Evolutionary conservation across 2,888 invertebrate species (phyloP).

Genomic region (Sylvicola cinctus): DNA sequence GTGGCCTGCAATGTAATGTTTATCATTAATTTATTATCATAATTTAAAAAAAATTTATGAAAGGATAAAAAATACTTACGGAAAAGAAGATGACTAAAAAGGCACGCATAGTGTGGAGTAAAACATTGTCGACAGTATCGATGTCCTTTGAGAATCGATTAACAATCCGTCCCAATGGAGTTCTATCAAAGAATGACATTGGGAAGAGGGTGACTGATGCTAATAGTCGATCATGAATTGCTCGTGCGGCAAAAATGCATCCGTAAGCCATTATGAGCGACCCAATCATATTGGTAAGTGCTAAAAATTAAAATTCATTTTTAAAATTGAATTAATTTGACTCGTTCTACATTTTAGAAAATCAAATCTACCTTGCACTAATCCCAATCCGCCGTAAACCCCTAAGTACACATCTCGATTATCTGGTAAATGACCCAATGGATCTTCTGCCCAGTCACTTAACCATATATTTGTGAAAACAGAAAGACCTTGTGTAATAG

Average conservation of each 20-base stretch:
- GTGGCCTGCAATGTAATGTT: too few species aligned
- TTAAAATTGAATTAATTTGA: too few species aligned
- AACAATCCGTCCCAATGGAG: conserved; percentile 53
- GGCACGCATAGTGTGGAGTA: conserved; percentile 25
- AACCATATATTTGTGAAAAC: conserved; percentile 79
- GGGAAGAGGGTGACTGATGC: conserved; percentile 41
- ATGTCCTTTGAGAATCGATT: conserved; percentile 43
- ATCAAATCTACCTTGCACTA: conserved; percentile 67
- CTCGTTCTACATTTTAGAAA: too few species aligned
- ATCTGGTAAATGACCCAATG: conserved; percentile 30
- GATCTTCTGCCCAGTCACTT: conserved; percentile 59
- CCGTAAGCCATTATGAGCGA: conserved; percentile 25
- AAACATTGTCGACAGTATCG: conserved; percentile 31
- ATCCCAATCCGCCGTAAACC: conserved; percentile 74
- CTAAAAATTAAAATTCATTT: too few species aligned
- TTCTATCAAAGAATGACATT: conserved; percentile 57
- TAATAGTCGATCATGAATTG: conserved; percentile 37
- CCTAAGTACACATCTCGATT: conserved; percentile 63
- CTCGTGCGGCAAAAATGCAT: conserved; percentile 33
- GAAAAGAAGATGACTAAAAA: conserved; percentile 23
- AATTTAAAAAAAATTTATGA: neutral
- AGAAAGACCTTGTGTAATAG: conserved; percentile 69
- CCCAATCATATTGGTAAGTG: too few species aligned
- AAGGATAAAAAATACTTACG: conserved; percentile 23
- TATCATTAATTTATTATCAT: too few species aligned